Evolutionary conservation across 2,888 invertebrate species (phyloP).

Genomic region (Nymphalis polychloros): DNA sequence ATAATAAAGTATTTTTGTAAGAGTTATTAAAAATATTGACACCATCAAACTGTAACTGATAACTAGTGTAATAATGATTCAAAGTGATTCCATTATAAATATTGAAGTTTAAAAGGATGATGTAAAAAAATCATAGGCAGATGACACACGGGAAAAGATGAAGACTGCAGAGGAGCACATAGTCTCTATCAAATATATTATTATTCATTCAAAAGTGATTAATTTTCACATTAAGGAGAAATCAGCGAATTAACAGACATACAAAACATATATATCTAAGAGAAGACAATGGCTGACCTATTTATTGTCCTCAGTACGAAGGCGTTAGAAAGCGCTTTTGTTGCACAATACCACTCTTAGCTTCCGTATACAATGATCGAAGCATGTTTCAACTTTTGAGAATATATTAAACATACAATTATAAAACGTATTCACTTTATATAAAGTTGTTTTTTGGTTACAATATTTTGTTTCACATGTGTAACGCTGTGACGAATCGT

Average conservation of each 20-base stretch:
- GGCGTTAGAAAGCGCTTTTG: constrained; percentile 45
- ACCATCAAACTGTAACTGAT: too few relatives aligned
- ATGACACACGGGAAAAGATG: too few relatives aligned
- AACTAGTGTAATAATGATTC: too few relatives aligned
- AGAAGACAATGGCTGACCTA: constrained; percentile 31
- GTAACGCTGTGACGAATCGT: neutral
- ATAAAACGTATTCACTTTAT: neutral
- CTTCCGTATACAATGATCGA: constrained; percentile 35
- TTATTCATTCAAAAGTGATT: constrained; percentile 1
- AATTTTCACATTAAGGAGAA: constrained; percentile 15
- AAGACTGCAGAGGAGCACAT: too few relatives aligned
- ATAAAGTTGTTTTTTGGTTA: constrained; percentile 6
- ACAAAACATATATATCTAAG: constrained; percentile 27
- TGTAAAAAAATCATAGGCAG: too few relatives aligned
- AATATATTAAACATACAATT: neutral
- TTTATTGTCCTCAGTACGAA: constrained; percentile 30
- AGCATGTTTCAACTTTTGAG: constrained; percentile 2
- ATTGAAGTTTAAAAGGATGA: too few relatives aligned
- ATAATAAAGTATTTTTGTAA: too few relatives aligned
- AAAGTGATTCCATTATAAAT: too few relatives aligned
- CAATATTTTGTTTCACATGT: neutral
- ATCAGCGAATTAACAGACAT: constrained; percentile 22
- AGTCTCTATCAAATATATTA: too few relatives aligned
- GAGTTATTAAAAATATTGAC: too few relatives aligned
- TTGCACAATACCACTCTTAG: constrained; percentile 44